Evolutionary conservation across 2,113 vertebrate species (phyloP), one percentile per base, ranked within the genome.

Genomic region (Stercorarius parasiticus): DNA sequence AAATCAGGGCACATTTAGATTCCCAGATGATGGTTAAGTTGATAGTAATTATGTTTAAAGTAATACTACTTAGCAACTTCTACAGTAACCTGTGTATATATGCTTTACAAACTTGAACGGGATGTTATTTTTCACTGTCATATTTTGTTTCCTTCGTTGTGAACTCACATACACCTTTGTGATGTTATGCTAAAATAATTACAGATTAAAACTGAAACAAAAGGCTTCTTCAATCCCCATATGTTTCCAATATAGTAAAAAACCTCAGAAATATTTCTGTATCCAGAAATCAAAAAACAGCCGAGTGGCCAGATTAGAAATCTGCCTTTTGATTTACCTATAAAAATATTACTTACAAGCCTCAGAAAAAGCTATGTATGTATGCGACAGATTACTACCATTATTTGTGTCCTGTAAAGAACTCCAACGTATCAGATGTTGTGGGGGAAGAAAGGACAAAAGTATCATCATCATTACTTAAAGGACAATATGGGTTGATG

Each of bases 151-250:
- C 7, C 6, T 88, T 70, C 30, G 19, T 27, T n/a, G 5, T 26
- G 12, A 88, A 62, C 6, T 65, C 26, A 52, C 5, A 45, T 23
- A 3, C 1, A 13, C 25, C 6, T 3, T 0, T 67, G 15, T 53
- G 27, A 27, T 27, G 55, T 1, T 50, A 38, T 15, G 32, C 5
- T 67, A 53, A 74, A 82, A 72, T 55, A 45, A n/a, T 36, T 66
- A n/a, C 13, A 45, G 13, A 26, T 29, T 34, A 49, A 88, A 92
- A 30, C 9, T 20, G 32, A 86, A 70, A 38, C 1, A 42, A 66
- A 65, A 81, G 2, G 0, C 5, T 69, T 77, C 30, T 58, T 32
- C 32, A 69, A 25, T 78, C 3, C 3, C 22, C 0, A 0, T n/a
- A 16, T 13, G 2, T 45, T 70, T 88, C 50, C 17, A 66, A 13